Conservation (phyloP, 1,140 invertebrate species). For the Lepidotrigona ventralis region DNA sequence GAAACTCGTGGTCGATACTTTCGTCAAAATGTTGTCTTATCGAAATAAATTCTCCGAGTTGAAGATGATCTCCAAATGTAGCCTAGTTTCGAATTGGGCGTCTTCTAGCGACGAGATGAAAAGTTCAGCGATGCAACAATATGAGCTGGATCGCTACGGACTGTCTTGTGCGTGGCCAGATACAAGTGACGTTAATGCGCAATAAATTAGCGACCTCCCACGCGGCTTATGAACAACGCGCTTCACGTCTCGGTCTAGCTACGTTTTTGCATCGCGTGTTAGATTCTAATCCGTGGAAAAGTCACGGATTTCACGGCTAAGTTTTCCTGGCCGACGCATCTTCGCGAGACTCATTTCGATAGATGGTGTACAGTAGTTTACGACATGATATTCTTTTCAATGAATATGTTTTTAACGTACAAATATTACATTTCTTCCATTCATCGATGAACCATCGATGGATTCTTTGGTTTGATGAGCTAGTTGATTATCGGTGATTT, state of each 20-base stretch:
- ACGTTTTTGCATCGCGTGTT: conserved; percentile 24
- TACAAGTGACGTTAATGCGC: conserved; percentile 78
- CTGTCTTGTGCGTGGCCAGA: conserved; percentile 65
- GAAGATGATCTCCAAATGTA: neutral
- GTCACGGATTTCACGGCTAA: neutral
- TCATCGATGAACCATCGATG: too few species aligned
- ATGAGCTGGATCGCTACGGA: conserved; percentile 23
- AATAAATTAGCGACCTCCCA: conserved; percentile 78
- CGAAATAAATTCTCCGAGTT: too few species aligned
- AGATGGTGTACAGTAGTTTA: too few species aligned
- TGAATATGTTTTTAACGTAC: too few species aligned
- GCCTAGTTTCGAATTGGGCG: neutral
- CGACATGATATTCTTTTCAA: too few species aligned
- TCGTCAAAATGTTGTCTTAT: neutral
- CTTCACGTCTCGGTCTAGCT: neutral
- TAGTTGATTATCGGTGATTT: neutral
- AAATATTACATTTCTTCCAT: too few species aligned
- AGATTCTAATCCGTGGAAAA: conserved; percentile 33
- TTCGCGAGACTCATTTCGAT: too few species aligned
- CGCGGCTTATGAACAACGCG: conserved; percentile 48
- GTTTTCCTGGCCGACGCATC: neutral
- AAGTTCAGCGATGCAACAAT: conserved; percentile 35
- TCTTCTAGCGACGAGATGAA: neutral
- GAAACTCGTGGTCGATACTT: too few species aligned
- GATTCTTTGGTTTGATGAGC: too few species aligned